These are phyloP conservation scores for Galerucella calmariensis DNA, from an alignment of 2,888 invertebrate genomes.

Conservation along the genomic window DNA sequence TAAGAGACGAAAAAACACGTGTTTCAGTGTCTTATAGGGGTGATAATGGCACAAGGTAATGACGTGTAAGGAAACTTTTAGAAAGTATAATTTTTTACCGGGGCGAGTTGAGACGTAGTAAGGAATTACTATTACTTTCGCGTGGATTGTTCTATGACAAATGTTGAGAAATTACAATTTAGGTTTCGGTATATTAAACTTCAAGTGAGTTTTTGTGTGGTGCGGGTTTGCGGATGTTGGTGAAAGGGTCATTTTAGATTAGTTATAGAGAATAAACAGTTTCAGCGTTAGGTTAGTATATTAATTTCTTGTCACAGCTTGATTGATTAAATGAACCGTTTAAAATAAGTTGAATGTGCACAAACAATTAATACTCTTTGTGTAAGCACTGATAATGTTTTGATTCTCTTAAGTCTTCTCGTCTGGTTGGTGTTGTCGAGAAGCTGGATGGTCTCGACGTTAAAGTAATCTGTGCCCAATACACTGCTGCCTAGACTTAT, in stretches of 20 bases:
- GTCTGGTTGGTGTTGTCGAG: too few species aligned
- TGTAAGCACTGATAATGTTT: too few species aligned
- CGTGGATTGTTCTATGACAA: conserved; percentile 28
- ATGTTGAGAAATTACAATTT: conserved; percentile 29
- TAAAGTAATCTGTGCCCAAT: too few species aligned
- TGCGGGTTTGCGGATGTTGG: background rate
- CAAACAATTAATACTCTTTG: too few species aligned
- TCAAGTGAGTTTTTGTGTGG: conserved; percentile 3
- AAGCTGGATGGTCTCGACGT: too few species aligned
- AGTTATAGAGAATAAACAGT: background rate
- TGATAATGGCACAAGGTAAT: conserved; percentile 33
- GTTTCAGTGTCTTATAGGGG: conserved; percentile 25
- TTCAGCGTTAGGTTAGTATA: background rate
- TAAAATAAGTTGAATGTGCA: too few species aligned
- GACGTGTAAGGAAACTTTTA: conserved; percentile 33
- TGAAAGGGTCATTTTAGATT: background rate
- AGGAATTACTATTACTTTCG: conserved; percentile 26
- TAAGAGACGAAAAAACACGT: conserved; percentile 29
- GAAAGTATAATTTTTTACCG: conserved; percentile 30
- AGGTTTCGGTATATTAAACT: conserved; percentile 13
- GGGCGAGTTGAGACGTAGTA: conserved; percentile 25
- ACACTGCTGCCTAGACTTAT: too few species aligned
- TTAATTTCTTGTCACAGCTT: background rate
- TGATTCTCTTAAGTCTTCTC: too few species aligned
- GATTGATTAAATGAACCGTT: too few species aligned